These are phyloP conservation scores for Styela clava DNA, from an alignment of 23 tunicate genomes.

Conservation along the genomic window DNA sequence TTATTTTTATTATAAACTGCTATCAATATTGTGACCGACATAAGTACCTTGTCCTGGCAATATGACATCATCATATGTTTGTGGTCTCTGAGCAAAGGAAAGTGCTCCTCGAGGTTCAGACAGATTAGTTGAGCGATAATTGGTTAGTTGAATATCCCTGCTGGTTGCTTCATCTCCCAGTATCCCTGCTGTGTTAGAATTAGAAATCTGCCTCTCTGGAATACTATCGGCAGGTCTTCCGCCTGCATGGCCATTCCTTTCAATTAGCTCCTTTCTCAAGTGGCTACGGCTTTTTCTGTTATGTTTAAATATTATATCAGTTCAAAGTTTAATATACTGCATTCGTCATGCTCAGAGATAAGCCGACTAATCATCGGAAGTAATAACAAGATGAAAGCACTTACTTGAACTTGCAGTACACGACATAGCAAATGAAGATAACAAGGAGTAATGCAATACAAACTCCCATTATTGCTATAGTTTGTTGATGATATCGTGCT, in stretches of 20 bases:
- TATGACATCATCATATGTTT: slow-evolving; percentile 33
- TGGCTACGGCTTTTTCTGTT: slow-evolving; percentile 29
- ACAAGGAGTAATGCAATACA: slow-evolving; percentile 27
- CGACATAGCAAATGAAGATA: slow-evolving; percentile 19
- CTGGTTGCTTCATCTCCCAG: slow-evolving; percentile 2
- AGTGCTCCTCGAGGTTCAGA: background rate
- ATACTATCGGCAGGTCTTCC: background rate
- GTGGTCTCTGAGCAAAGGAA: slow-evolving; percentile 27
- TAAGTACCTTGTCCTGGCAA: background rate
- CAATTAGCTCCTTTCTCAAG: slow-evolving; percentile 1
- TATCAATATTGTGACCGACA: too few relatives aligned
- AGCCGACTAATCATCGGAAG: background rate
- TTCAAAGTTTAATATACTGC: background rate
- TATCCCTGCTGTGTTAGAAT: slow-evolving; percentile 2
- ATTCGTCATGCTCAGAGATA: background rate
- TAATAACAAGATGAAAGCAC: background rate
- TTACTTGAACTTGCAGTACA: slow-evolving; percentile 36
- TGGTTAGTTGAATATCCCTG: background rate
- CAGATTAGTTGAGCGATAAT: slow-evolving; percentile 20
- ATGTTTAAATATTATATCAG: background rate
- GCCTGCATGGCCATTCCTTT: slow-evolving; percentile 1
- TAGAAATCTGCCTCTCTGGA: slow-evolving; percentile 11
- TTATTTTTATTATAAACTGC: too few relatives aligned
- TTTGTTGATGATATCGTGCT: slow-evolving; percentile 30
- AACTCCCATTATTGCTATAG: slow-evolving; percentile 30